Percentiles rank a stretch among this genome's conserved stretches.
Evolutionary conservation across 2,113 vertebrate genomes (phyloP).

Genomic region (Urocitellus parryii): DNA sequence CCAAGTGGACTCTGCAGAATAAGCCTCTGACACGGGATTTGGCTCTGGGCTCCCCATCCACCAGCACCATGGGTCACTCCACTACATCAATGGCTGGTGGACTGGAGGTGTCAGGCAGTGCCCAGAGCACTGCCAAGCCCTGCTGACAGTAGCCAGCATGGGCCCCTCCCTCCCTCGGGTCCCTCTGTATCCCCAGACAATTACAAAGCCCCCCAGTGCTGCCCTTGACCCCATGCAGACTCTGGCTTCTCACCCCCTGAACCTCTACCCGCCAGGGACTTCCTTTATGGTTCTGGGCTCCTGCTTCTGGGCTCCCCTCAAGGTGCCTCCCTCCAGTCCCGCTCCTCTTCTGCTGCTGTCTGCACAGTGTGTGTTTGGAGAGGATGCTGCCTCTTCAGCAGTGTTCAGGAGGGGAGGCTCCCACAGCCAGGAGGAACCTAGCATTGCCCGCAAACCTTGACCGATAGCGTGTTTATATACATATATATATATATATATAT

Average conservation of each 20-base stretch:
- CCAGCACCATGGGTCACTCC: neutral
- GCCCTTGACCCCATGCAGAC: neutral
- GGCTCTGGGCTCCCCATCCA: neutral
- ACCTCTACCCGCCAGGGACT: no score
- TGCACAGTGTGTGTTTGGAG: neutral
- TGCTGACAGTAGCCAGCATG: neutral
- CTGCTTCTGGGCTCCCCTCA: neutral
- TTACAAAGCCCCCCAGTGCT: neutral
- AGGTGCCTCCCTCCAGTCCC: neutral
- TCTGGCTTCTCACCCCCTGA: neutral
- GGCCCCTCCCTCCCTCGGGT: neutral
- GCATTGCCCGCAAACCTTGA: neutral
- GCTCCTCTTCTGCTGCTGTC: neutral
- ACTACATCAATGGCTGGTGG: accelerated
- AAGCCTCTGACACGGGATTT: neutral
- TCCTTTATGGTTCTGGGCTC: neutral
- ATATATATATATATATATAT: neutral
- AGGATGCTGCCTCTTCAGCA: neutral
- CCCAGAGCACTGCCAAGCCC: neutral
- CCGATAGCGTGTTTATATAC: conserved; percentile 34
- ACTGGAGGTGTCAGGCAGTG: neutral
- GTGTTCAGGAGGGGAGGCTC: conserved; percentile 32
- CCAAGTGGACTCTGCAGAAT: neutral
- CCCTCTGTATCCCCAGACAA: neutral
- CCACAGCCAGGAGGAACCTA: conserved; percentile 20